These are phyloP conservation scores for Rhopilema esculentum DNA, from an alignment of 30 jellyfish, hydroid and myxozoan genomes.

Conservation along the genomic window DNA sequence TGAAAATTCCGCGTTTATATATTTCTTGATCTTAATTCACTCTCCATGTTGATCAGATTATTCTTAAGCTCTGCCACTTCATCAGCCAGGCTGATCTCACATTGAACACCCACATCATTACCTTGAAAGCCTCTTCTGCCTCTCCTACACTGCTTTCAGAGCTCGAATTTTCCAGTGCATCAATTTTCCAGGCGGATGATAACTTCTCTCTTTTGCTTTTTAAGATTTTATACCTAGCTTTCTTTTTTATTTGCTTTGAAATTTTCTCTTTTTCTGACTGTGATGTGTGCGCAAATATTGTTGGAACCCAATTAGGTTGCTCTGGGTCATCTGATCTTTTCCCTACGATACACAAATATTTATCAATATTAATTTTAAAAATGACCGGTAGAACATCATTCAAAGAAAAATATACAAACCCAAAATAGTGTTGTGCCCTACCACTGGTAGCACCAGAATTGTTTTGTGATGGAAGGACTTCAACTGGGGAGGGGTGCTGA, in stretches of 20 bases:
- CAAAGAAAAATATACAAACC: background rate
- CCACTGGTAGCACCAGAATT: background rate
- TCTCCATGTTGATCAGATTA: constrained; percentile 5
- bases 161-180: constrained; percentile 9
- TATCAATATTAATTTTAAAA: background rate
- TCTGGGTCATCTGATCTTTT: constrained; percentile 67
- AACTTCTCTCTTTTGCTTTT: constrained; percentile 15
- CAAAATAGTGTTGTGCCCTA: background rate
- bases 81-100: constrained; percentile 15
- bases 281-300: constrained; percentile 40
- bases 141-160: background rate
- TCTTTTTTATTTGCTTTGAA: constrained; percentile 1
- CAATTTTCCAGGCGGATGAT: constrained; percentile 17
- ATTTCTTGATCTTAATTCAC: constrained; percentile 19
- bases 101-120: constrained; percentile 22
- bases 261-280: constrained; percentile 2
- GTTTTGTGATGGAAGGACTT: background rate
- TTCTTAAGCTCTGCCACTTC: constrained; percentile 16
- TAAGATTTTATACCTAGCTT: constrained; percentile 1
- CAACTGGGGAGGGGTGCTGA: background rate
- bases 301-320: constrained; percentile 43
- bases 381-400: background rate
- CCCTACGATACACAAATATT: constrained; percentile 2
- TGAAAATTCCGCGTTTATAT: constrained; percentile 39
- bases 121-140: background rate